phyloP scores from a whole-genome alignment of 2,888 invertebrate species.

The Cosmorhoe ocellata region DNA sequence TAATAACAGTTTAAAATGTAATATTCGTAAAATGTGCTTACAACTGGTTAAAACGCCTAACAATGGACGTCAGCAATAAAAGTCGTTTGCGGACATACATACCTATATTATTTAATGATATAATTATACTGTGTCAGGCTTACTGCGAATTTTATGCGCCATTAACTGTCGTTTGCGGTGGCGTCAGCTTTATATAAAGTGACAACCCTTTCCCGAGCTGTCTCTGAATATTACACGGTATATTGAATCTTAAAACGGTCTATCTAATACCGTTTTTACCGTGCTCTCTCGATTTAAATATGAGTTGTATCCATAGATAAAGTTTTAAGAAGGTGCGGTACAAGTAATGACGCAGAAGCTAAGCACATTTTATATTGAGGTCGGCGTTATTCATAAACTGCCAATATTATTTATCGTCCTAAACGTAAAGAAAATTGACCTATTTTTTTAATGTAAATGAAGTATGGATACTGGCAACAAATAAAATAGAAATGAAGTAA shows the following conservation, averaged over 20 bases:
- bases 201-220: conserved; percentile 64
- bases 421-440: background rate
- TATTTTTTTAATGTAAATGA: too few species aligned
- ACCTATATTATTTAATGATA: conserved; percentile 45
- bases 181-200: conserved; percentile 72
- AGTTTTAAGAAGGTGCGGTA: conserved; percentile 50
- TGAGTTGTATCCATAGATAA: conserved; percentile 56
- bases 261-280: conserved; percentile 44
- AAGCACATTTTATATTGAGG: conserved; percentile 45
- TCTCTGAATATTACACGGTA: conserved; percentile 39
- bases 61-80: too few species aligned
- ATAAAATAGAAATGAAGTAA: too few species aligned
- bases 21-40: too few species aligned
- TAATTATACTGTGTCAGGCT: conserved; percentile 61
- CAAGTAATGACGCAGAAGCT: conserved; percentile 60
- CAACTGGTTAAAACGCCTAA: too few species aligned
- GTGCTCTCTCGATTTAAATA: conserved; percentile 43
- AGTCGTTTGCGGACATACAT: conserved; percentile 1
- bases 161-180: conserved; percentile 72
- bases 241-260: conserved; percentile 43
- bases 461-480: too few species aligned
- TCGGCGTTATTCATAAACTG: conserved; percentile 19
- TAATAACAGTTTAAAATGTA: too few species aligned
- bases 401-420: conserved; percentile 4
- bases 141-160: conserved; percentile 72